Evolutionary conservation across 2,113 vertebrate species (phyloP), one percentile per base, ranked within the genome.

Genomic region (Antigone vipio): DNA sequence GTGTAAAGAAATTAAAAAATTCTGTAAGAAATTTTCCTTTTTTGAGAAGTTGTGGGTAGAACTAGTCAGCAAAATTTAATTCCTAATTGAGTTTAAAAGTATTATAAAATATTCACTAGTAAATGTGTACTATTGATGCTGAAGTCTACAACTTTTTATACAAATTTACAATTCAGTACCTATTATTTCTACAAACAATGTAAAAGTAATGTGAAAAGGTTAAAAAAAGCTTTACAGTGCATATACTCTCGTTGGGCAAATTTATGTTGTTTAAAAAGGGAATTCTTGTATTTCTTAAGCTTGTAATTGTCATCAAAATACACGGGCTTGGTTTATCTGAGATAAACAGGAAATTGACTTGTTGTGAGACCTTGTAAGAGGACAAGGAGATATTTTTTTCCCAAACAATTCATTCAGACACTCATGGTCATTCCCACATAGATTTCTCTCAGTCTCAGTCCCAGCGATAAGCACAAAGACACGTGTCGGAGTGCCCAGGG

Each of bases 301-400:
- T 9, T 52, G 9, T 58, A 75, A 38, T 49, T 75, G 44, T 87
- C 35, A 72, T 64, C 49, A 89, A 82, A 92, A 56, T 74, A 34
- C 8, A 56, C 4, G 56, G 42, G 15, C 49, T 6, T 64, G 30
- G 6, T 59, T 89, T 95, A 80, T 85, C 45, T 63, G 45, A 79
- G 18, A 69, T 55, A 92, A 95, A 85, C 63, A 96, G 92, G 92
- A 96, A 93, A 84, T 42, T 17, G 58, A 35, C 9, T 86, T 5
- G 9, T 34, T 64, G 11, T 85, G 62, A 76, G 53, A 62, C 75
- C 67, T 88, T 94, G 63, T 50, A 19, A 82, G 88, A 80, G 5
- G 74, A 7, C 27, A 88, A 77, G 38, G 63, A 82, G 34, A 15
- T 40, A 9, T 9, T 49, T 64, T 79, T 85, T 83, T 88, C 12